These are phyloP conservation scores for Knipowitschia caucasica DNA, from an alignment of 2,797 vertebrate species.

Conservation along the genomic window DNA sequence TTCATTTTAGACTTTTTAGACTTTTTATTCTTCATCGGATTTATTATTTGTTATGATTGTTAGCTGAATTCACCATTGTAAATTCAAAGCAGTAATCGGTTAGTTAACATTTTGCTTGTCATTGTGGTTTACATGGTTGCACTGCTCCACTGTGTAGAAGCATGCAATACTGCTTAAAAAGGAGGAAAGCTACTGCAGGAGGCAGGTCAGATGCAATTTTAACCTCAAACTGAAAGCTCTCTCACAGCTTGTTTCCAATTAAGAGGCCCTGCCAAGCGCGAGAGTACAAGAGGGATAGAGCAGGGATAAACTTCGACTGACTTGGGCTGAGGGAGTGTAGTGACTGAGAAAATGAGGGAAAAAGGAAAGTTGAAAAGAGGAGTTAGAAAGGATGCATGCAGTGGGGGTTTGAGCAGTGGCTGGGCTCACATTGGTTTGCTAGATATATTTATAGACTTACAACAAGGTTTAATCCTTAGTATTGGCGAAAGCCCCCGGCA, in stretches of 20 bases:
- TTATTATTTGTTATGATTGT: conserved; percentile 13
- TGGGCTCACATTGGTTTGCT: conserved; percentile 62
- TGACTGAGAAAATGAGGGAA: conserved; percentile 27
- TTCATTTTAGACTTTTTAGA: background rate
- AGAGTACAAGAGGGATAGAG: conserved; percentile 44
- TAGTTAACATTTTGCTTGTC: conserved; percentile 26
- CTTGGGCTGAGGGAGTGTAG: conserved; percentile 23
- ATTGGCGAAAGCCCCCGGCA: conserved; percentile 67
- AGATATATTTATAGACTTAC: conserved; percentile 78
- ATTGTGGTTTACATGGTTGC: conserved; percentile 36
- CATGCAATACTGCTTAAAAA: conserved; percentile 40
- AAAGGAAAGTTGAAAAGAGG: conserved; percentile 13
- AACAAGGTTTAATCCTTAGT: conserved; percentile 71
- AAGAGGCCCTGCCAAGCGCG: conserved; percentile 68
- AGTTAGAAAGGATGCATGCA: conserved; percentile 40
- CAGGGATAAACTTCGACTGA: conserved; percentile 39
- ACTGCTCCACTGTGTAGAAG: conserved; percentile 35
- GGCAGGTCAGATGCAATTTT: conserved; percentile 67
- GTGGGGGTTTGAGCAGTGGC: conserved; percentile 55
- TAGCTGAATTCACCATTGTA: conserved; percentile 17
- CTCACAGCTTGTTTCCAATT: conserved; percentile 76
- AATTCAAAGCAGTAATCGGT: conserved; percentile 8
- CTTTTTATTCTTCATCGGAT: conserved; percentile 1
- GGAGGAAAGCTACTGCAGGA: conserved; percentile 59
- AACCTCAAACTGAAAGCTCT: conserved; percentile 65